phyloP scores from a whole-genome alignment of 2,113 vertebrate species.

The Eudyptes chrysolophus region DNA sequence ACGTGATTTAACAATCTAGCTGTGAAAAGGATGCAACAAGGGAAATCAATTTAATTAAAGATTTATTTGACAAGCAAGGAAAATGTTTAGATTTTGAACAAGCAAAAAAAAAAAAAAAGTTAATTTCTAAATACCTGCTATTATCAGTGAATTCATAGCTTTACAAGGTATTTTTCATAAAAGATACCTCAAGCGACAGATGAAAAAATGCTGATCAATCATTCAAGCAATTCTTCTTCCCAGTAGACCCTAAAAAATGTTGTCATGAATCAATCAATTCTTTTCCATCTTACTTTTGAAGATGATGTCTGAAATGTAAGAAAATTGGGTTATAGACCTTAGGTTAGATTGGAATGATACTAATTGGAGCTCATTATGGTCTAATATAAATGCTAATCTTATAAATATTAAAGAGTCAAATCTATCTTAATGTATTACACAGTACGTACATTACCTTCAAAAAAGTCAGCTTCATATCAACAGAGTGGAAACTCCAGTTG shows the following conservation, averaged over 20 bases:
- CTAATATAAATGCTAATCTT: constrained; percentile 74
- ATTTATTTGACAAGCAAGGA: constrained; percentile 33
- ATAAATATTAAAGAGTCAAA: constrained; percentile 70
- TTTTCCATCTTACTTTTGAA: constrained; percentile 51
- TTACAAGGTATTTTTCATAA: constrained; percentile 42
- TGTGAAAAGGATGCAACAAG: neutral
- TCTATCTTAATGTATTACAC: constrained; percentile 62
- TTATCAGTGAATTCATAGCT: neutral
- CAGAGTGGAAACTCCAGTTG: constrained; percentile 30
- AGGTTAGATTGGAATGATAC: constrained; percentile 66
- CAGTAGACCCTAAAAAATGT: constrained; percentile 60
- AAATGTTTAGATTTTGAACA: constrained; percentile 54
- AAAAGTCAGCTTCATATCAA: constrained; percentile 56
- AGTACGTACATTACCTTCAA: constrained; percentile 46
- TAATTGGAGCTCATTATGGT: constrained; percentile 71
- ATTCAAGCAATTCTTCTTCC: constrained; percentile 64
- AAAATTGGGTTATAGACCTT: constrained; percentile 67
- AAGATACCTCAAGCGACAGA: constrained; percentile 42
- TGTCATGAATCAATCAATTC: constrained; percentile 71
- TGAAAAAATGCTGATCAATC: constrained; percentile 68
- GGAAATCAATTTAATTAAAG: constrained; percentile 58
- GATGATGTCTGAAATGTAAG: constrained; percentile 64
- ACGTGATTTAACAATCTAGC: neutral
- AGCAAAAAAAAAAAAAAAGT: neutral
- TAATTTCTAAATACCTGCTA: constrained; percentile 21